Percentiles rank a stretch among this genome's conserved stretches.
phyloP scores from a whole-genome alignment of 2,888 invertebrate species.

The Tachina fera region DNA sequence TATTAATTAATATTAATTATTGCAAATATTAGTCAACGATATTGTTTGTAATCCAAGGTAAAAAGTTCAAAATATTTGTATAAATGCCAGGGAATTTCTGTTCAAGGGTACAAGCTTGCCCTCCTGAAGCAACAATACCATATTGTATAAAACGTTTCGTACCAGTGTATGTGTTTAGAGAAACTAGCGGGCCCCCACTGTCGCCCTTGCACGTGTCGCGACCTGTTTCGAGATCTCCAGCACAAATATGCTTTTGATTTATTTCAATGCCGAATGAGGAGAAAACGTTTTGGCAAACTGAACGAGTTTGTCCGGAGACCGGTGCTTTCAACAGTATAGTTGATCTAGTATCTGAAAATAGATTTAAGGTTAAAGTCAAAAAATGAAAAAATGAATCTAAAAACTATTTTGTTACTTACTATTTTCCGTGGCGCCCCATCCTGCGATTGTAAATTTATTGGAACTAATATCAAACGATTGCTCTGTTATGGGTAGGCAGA shows the following conservation, averaged over 20 bases:
- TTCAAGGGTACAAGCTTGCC: constrained; percentile 84
- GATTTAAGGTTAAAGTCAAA: too few relatives aligned
- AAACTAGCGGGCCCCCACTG: constrained; percentile 78
- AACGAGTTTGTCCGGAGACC: constrained; percentile 70
- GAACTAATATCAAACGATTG: constrained; percentile 52
- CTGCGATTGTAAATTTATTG: constrained; percentile 75
- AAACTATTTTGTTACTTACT: constrained; percentile 26
- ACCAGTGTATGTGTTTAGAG: constrained; percentile 73
- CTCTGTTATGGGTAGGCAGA: constrained; percentile 78
- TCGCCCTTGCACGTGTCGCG: constrained; percentile 78
- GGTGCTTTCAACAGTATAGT: constrained; percentile 75
- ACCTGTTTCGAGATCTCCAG: constrained; percentile 75
- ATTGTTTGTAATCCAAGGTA: constrained; percentile 84
- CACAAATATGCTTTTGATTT: constrained; percentile 79
- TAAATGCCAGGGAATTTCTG: constrained; percentile 84
- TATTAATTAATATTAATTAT: background rate
- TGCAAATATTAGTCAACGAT: constrained; percentile 63
- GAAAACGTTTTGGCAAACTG: constrained; percentile 76
- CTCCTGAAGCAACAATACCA: constrained; percentile 87
- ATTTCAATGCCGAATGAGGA: constrained; percentile 69
- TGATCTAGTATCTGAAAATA: constrained; percentile 66
- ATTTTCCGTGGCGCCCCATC: constrained; percentile 79
- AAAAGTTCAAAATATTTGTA: constrained; percentile 83
- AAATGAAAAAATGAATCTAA: too few relatives aligned
- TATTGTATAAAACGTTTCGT: constrained; percentile 77